Conservation (phyloP, 1,140 invertebrate genomes). For the Tribolium castaneum region DNA sequence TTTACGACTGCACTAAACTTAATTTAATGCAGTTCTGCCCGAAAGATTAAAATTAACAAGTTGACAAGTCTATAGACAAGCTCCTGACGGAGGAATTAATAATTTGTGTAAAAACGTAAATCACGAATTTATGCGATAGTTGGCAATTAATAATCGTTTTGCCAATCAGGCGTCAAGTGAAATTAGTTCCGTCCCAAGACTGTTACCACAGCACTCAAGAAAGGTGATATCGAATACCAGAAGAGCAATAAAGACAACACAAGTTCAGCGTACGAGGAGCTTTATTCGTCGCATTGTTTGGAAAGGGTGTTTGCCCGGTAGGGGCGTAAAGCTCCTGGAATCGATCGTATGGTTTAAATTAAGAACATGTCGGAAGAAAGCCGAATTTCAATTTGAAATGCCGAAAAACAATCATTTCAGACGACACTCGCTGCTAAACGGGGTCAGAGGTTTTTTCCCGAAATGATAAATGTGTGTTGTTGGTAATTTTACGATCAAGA, state of each 20-base stretch:
- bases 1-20: too few species aligned
- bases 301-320: neutral
- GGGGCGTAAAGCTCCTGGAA: neutral
- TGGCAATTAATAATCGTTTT: too few species aligned
- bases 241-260: neutral
- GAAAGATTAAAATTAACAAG: too few species aligned
- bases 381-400: neutral
- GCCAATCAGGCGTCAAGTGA: too few species aligned
- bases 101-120: neutral
- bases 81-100: neutral
- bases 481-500: conserved; percentile 7
- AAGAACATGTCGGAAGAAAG: conserved; percentile 6
- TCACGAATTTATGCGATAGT: neutral
- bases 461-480: neutral
- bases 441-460: neutral
- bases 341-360: conserved; percentile 16
- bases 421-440: neutral
- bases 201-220: neutral
- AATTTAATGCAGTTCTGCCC: too few species aligned
- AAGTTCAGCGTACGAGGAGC: neutral
- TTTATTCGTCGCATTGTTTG: conserved; percentile 14
- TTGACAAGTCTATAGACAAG: neutral
- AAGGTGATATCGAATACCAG: neutral
- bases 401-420: conserved; percentile 4
- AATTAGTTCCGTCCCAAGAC: neutral